Base-by-base conservation (phyloP, 2,888 invertebrate species). In the Melitaea athalia region DNA sequence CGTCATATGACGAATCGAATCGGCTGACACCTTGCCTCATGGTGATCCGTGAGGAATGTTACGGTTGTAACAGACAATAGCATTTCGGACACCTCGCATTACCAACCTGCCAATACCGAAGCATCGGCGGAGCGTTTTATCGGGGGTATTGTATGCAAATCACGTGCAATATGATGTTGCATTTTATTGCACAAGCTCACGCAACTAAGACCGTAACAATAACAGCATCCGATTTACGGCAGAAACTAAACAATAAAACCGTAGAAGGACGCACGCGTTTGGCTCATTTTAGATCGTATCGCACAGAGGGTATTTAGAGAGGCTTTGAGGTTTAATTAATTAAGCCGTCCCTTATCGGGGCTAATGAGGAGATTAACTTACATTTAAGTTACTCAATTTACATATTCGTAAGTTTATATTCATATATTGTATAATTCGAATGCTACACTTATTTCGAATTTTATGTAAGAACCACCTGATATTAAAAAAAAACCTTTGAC, bases 141-240 rank as follows among this genome's bases (percentile, higher is more conserved):
- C 82, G 80, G 72, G 47, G 55, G 76, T 79, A 89, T 91, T 91
- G 91, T 90, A 85, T 90, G 89, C 84, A 85, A 90, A 91, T 89
- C 75, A 72, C 79, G 79, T 84, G 85, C 85, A 82, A 84, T 83
- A 82, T 80, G 83, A 73, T 77, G 79, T 82, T 81, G 79, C 80
- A 77, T 76, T 76, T 76, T 74, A 78, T 88, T 88, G 87, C 85
- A 85, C 78, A 82, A 82, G 77, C 73, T 76, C 80, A 83, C 77
- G 81, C 83, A 81, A 86, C 81, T 77, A 79, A 79, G 77, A 79
- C 78, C 77, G 66, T 63, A 55, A 71, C 77, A 78, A 77, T 78
- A 68, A 69, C 74, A 72, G 74, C 76, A 75, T 79, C 71, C 75
- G 72, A 72, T 72, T 61, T 67, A 68, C 71, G 49, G 63, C 59